phyloP scores from a whole-genome alignment of 2,888 invertebrate species.

The Gasteruption jaculator region DNA sequence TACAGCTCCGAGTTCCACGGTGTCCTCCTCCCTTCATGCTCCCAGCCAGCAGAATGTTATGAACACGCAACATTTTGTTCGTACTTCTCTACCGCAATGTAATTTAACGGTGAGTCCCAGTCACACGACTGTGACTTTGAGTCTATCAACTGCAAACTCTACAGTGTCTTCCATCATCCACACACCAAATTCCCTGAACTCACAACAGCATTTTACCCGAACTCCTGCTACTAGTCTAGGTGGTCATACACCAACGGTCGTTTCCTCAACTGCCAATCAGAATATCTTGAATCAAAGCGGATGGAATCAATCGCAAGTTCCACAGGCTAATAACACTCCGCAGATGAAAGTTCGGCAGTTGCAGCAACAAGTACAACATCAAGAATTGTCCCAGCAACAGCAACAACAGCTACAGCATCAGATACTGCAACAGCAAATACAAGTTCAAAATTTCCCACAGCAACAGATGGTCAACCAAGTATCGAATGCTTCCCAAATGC shows the following conservation, averaged over 20 bases:
- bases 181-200: slow-evolving; percentile 29
- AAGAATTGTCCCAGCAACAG: slow-evolving; percentile 30
- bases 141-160: too few relatives aligned
- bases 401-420: slow-evolving; percentile 46
- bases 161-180: too few relatives aligned
- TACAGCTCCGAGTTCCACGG: slow-evolving; percentile 28
- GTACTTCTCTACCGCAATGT: too few relatives aligned
- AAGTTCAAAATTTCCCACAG: slow-evolving; percentile 25
- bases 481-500: slow-evolving; percentile 31
- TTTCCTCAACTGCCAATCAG: slow-evolving; percentile 28
- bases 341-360: slow-evolving; percentile 32
- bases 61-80: slow-evolving; percentile 27
- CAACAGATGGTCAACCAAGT: slow-evolving; percentile 23
- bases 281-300: slow-evolving; percentile 33
- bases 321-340: slow-evolving; percentile 32
- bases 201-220: slow-evolving; percentile 30
- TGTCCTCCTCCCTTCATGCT: slow-evolving; percentile 31
- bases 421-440: slow-evolving; percentile 32
- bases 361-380: slow-evolving; percentile 31
- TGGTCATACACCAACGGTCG: slow-evolving; percentile 25
- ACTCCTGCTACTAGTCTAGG: slow-evolving; percentile 22
- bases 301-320: slow-evolving; percentile 36
- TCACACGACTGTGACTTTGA: too few relatives aligned
- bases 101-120: too few relatives aligned
- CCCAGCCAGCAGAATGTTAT: slow-evolving; percentile 24